These are phyloP conservation scores for Drosophila truncata DNA, from an alignment of 1,140 invertebrate genomes.

Conservation along the genomic window DNA sequence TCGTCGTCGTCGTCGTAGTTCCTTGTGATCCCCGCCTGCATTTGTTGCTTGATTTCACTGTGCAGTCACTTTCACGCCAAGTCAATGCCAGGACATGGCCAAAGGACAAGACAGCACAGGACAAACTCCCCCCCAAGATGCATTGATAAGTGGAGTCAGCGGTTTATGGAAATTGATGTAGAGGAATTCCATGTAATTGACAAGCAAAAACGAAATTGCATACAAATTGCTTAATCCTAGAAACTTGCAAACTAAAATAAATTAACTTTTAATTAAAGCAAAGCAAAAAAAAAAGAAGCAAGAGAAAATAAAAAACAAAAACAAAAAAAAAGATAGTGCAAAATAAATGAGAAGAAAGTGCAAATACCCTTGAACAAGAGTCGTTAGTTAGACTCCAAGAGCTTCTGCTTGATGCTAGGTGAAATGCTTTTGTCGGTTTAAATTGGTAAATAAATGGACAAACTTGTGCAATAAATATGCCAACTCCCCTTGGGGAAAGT, in stretches of 20 bases:
- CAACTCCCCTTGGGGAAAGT: not conserved
- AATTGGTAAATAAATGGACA: conserved; percentile 20
- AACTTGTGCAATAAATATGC: conserved; percentile 5
- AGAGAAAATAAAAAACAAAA: conserved; percentile 2
- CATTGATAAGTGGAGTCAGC: conserved; percentile 51
- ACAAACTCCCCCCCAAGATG: conserved; percentile 11
- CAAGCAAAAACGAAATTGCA: conserved; percentile 63
- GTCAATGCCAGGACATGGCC: conserved; percentile 28
- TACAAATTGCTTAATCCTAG: conserved; percentile 63
- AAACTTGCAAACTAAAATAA: conserved; percentile 68
- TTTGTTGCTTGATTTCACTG: conserved; percentile 29
- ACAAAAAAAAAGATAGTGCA: conserved; percentile 2
- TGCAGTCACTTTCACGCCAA: conserved; percentile 36
- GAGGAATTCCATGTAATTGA: conserved; percentile 62
- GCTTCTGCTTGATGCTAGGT: not conserved
- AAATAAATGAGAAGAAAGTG: conserved; percentile 4
- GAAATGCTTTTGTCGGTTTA: conserved; percentile 11
- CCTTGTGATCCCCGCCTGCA: conserved; percentile 22
- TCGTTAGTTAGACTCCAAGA: not conserved
- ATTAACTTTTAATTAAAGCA: conserved; percentile 70
- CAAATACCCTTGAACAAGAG: conserved; percentile 1
- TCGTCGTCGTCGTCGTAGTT: not conserved
- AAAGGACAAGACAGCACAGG: conserved; percentile 1
- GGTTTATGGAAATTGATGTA: conserved; percentile 72
- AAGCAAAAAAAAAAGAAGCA: conserved; percentile 6